Conservation (phyloP, 2,113 vertebrate species). For the Paraplagusia blochii region DNA sequence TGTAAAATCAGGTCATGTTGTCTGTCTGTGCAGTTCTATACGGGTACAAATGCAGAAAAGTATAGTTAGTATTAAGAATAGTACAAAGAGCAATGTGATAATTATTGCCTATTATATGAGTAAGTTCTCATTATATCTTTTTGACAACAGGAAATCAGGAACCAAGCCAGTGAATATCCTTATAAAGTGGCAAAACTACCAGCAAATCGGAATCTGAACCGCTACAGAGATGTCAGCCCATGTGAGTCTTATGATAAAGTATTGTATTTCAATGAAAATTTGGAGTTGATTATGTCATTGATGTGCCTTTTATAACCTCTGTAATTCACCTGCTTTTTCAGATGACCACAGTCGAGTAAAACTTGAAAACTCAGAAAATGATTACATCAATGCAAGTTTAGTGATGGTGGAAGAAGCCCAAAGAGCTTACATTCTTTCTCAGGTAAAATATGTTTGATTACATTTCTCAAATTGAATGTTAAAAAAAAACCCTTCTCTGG, state of each 20-base stretch:
- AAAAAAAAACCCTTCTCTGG: neutral
- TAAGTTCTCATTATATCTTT: constrained; percentile 13
- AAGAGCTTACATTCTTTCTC: constrained; percentile 92
- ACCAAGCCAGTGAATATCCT: constrained; percentile 87
- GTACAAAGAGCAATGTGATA: no score
- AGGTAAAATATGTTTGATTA: constrained; percentile 70
- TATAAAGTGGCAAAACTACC: constrained; percentile 92
- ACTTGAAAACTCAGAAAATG: constrained; percentile 88
- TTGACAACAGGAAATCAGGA: constrained; percentile 88
- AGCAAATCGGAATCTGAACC: constrained; percentile 92
- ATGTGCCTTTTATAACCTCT: neutral
- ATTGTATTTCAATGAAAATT: neutral
- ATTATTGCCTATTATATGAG: no score
- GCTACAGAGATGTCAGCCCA: constrained; percentile 98
- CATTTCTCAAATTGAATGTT: neutral
- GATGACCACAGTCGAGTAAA: constrained; percentile 97
- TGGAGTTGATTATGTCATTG: neutral
- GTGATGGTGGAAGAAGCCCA: constrained; percentile 88
- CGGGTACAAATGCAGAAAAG: no score
- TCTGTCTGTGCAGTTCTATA: no score
- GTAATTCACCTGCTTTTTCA: constrained; percentile 65
- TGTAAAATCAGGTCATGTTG: no score
- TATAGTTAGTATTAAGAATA: no score
- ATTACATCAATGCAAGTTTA: constrained; percentile 97
- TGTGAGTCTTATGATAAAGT: constrained; percentile 80